A percentile compares a stretch with the other conserved stretches of the same genome.
These are phyloP conservation scores for Knipowitschia caucasica DNA, from an alignment of 2,797 vertebrate genomes.

Conservation along the genomic window DNA sequence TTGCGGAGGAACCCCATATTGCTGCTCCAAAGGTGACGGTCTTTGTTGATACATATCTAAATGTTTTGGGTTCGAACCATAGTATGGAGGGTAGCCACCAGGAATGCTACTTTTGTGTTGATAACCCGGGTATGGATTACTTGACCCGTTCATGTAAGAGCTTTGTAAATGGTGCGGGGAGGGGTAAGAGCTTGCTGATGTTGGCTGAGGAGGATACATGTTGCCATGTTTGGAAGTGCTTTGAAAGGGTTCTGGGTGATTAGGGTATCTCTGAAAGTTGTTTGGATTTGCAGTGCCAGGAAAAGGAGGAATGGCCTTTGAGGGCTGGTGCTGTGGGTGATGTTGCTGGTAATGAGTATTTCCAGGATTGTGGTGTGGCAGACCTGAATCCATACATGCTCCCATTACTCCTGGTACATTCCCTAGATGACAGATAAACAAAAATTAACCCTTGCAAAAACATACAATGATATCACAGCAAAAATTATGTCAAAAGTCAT, in stretches of 20 bases:
- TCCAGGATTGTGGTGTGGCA: constrained; percentile 65
- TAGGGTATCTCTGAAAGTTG: constrained; percentile 79
- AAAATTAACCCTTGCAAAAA: background rate
- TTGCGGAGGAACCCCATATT: constrained; percentile 80
- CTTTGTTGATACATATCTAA: constrained; percentile 85
- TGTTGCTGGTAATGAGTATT: constrained; percentile 58
- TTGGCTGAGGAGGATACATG: constrained; percentile 79
- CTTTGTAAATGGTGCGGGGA: constrained; percentile 77
- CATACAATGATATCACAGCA: background rate
- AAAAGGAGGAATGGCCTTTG: constrained; percentile 73
- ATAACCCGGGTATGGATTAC: constrained; percentile 81
- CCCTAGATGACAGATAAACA: constrained; percentile 30
- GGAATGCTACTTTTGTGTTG: constrained; percentile 87
- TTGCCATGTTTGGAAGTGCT: constrained; percentile 78
- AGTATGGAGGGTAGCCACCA: constrained; percentile 81
- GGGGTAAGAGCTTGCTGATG: constrained; percentile 78
- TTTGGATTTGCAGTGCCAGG: constrained; percentile 75
- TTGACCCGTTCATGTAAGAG: constrained; percentile 87
- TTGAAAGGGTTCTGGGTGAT: constrained; percentile 75
- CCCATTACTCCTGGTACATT: constrained; percentile 56
- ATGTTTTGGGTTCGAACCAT: constrained; percentile 83
- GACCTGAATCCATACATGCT: constrained; percentile 56
- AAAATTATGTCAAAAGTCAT: constrained; percentile 20
- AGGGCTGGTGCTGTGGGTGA: constrained; percentile 64
- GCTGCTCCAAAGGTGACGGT: constrained; percentile 85